phyloP scores from a whole-genome alignment of 2,113 vertebrate species.

The Mixornis gularis region DNA sequence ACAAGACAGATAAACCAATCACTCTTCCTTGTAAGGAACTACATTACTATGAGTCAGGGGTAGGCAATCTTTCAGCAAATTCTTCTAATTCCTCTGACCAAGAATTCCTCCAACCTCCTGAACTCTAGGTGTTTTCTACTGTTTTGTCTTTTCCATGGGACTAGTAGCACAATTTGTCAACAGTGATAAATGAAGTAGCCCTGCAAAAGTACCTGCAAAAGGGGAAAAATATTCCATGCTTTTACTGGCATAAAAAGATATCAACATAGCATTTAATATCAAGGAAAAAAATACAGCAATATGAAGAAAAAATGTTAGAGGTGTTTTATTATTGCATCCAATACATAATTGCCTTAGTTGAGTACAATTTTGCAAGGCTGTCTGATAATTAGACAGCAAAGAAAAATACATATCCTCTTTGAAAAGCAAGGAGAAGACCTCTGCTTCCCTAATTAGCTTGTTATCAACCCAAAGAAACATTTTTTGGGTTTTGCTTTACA shows the following conservation, averaged over 20 bases:
- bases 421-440: background rate
- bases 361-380: background rate
- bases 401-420: background rate
- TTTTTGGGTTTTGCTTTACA: background rate
- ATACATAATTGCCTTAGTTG: background rate
- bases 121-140: background rate
- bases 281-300: background rate
- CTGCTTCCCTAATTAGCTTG: background rate
- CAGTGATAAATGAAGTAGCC: background rate
- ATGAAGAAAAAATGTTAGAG: background rate
- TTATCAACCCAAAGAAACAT: background rate
- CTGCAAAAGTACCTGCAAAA: background rate
- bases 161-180: background rate
- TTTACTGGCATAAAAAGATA: background rate
- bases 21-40: background rate
- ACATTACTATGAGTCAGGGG: background rate
- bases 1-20: background rate
- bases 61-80: background rate
- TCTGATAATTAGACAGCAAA: background rate
- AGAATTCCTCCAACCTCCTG: background rate
- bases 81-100: background rate
- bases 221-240: background rate
- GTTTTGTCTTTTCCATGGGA: background rate
- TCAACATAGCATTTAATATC: background rate
- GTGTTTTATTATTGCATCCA: background rate